Evolutionary conservation across 2,888 invertebrate genomes (phyloP), one percentile per base, ranked within the genome.

Genomic region (Augiades crinisus): DNA sequence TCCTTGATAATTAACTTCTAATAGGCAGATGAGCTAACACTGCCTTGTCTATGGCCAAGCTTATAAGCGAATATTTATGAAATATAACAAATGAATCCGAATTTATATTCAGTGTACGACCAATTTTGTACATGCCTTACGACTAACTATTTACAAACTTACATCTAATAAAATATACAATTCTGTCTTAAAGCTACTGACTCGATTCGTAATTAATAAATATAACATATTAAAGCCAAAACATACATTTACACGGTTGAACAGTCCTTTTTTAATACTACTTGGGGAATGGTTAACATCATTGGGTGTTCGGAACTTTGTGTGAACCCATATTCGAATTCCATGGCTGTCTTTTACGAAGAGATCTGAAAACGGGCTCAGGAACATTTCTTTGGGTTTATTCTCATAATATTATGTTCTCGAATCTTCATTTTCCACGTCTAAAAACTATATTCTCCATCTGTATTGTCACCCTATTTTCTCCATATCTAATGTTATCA

Each of bases 101-200:
- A 5, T 8, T 27, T 10, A 8, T 10, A 27, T 10, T n/a, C n/a
- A n/a, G 4, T 10, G 4, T 22, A 45, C 45, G 24, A 36, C 17
- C 40, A 5, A n/a, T n/a, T 49, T 40, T 49, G 24, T 41, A 38
- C 31, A 41, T 17, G 30, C 36, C 37, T 44, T 44, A 44, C 5
- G 34, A 44, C 17, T 49, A 53, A n/a, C 40, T 56, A 56, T 53
- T 51, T 56, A 56, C 50, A 56, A 22, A 43, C 50, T 51, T 54
- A 41, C 6, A 3, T 38, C 54, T 53, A 56, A 65, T 63, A 67
- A 62, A 69, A 69, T 67, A 68, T 70, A 70, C 66, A 70, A 49
- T 67, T 68, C 63, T 68, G 66, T 62, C 84, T 86, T 85, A 86
- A 69, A 76, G 78, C 75, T 87, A 88, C 72, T 88, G 88, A 88